Evolutionary conservation across 2,888 invertebrate species (phyloP), one percentile per base, ranked within the genome.

Genomic region (Zonitis immaculata): DNA sequence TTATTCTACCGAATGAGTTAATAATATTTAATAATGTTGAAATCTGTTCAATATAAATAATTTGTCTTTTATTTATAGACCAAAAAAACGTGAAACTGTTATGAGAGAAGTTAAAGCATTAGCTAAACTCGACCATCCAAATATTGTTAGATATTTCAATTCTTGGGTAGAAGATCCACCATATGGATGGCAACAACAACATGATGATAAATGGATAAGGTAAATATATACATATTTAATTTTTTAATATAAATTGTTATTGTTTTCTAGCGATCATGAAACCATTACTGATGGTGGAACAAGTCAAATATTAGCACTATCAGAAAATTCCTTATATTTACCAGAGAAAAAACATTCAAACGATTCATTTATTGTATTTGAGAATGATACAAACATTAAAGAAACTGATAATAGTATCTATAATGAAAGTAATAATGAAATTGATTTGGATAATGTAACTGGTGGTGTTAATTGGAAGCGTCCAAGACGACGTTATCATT

Each of bases 121-220:
- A 35, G 98, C 98, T 0, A 92, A 91, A 74, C 78, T 98, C 51
- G 96, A 98, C 59, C 97, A 99, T 78, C 86, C 86, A 42, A 89
- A 96, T 73, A 98, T 99, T 63, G 97, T 98, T 47, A 82, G 98
- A 1, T 99, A 96, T 76, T 93, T 89, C 76, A 89, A 95, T 79
- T 89, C 96, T 0, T 99, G 98, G 98, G 80, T 94, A 0, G 97
- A 98, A 76, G 84, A 85, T 53, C 96, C 97, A 7, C 96, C 97
- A 2, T 78, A 82, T 7, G 87, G 85, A 6, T 96, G 95, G 94
- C 89, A 93, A 73, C 87, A 91, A 66, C 80, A 83, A 25, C 83
- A 86, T 43, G 95, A 95, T 75, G 79, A 80, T 20, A 73, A 80
- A 5, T 84, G 82, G 80, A 46, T 67, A n/a, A 60, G 55, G 67